Conservation (phyloP, 2,113 vertebrate genomes). For the Myiagra hebetior region DNA sequence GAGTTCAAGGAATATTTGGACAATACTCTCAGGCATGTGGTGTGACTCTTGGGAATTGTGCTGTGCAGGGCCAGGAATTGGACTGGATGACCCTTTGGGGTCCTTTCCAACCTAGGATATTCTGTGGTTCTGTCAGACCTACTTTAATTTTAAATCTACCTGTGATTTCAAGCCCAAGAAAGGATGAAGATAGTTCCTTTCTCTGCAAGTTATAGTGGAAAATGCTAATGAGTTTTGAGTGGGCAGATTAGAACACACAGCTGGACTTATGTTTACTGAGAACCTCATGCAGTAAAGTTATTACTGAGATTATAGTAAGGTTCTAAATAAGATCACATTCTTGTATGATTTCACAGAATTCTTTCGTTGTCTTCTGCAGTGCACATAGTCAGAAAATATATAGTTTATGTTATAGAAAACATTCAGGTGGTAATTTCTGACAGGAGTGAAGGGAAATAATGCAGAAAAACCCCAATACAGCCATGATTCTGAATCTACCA, state of each 20-base stretch:
- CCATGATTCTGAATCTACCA: not conserved
- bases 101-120: not conserved
- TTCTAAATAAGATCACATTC: not conserved
- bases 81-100: rapidly evolving
- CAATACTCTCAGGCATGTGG: not conserved
- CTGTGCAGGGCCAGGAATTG: too few species aligned
- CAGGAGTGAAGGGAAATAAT: not conserved
- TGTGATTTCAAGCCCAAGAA: not conserved
- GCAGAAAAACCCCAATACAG: not conserved
- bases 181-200: not conserved
- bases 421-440: not conserved
- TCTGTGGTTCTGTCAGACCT: not conserved
- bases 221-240: not conserved
- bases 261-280: not conserved
- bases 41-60: not conserved
- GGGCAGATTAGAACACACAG: not conserved
- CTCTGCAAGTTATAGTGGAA: not conserved
- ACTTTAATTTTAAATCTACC: not conserved
- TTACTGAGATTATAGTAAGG: not conserved
- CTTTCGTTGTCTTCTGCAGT: not conserved
- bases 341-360: not conserved
- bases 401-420: not conserved
- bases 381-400: not conserved
- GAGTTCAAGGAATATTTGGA: not conserved
- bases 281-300: not conserved